A percentile compares a stretch with the other conserved stretches of the same genome.
Conservation (phyloP, 2,113 vertebrate species). For the Suricata suricatta region DNA sequence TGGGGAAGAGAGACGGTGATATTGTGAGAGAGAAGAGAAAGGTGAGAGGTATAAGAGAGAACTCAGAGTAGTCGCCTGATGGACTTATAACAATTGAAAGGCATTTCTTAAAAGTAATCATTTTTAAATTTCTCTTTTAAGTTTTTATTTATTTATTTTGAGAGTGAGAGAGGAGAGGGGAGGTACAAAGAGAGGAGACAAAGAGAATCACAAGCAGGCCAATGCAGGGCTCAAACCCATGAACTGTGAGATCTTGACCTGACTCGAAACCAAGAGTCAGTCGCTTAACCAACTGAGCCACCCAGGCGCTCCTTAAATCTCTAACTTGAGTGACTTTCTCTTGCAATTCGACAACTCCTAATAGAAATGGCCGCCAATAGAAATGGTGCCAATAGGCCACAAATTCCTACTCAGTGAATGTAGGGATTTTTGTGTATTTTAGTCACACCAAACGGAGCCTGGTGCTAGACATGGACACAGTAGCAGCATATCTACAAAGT, state of each 20-base stretch:
- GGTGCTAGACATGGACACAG: background rate
- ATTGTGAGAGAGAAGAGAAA: background rate
- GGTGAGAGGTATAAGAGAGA: background rate
- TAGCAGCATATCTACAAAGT: background rate
- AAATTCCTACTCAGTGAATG: background rate
- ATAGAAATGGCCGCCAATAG: background rate
- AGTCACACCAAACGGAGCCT: background rate
- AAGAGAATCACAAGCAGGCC: no score
- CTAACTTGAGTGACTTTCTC: slow-evolving; percentile 1
- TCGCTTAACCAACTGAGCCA: no score
- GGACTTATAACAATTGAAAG: background rate
- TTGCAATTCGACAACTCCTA: background rate
- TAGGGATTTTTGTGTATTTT: background rate
- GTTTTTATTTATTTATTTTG: no score
- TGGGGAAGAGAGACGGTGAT: background rate
- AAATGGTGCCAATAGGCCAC: background rate
- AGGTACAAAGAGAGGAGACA: no score
- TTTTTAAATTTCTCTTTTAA: background rate
- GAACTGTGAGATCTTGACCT: no score
- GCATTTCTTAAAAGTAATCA: background rate
- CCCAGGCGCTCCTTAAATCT: background rate
- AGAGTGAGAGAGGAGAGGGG: no score
- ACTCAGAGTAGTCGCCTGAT: background rate
- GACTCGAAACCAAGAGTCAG: no score
- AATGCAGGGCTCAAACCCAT: no score